phyloP scores from a whole-genome alignment of 2,797 vertebrate species.

The Coregonus ussuriensis region DNA sequence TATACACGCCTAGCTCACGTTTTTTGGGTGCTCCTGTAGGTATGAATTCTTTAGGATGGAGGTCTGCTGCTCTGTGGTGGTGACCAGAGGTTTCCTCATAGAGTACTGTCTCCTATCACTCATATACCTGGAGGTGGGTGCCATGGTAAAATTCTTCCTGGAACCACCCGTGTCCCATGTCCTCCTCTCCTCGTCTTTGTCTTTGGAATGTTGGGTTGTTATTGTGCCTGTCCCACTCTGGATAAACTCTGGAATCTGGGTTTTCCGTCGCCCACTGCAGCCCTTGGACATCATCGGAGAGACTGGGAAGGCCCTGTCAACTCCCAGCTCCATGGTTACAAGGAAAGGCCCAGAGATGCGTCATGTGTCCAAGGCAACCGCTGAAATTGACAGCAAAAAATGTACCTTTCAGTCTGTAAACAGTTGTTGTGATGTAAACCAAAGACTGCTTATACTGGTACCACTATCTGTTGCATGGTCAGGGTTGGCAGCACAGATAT shows the following conservation, averaged over 20 bases:
- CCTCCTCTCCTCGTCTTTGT: neutral
- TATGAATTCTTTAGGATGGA: conserved; percentile 66
- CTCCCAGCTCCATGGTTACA: conserved; percentile 63
- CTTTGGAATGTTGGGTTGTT: neutral
- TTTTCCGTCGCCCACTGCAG: conserved; percentile 45
- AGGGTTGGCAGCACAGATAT: neutral
- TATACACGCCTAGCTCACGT: conserved; percentile 49
- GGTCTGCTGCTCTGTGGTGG: conserved; percentile 28
- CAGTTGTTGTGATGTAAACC: neutral
- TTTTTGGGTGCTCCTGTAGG: conserved; percentile 32
- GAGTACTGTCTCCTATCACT: conserved; percentile 57
- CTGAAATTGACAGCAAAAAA: conserved; percentile 28
- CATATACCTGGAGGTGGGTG: conserved; percentile 56
- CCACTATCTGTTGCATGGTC: neutral
- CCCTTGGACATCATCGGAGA: conserved; percentile 50
- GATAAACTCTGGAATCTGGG: conserved; percentile 27
- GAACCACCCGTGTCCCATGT: conserved; percentile 20
- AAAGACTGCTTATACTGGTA: neutral
- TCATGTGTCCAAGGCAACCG: conserved; percentile 34
- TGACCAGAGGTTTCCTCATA: conserved; percentile 56
- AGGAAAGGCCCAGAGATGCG: conserved; percentile 7
- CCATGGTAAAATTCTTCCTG: conserved; percentile 57
- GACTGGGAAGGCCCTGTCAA: conserved; percentile 58
- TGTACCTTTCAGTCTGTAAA: neutral
- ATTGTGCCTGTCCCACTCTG: conserved; percentile 7